Base-by-base conservation (phyloP, 1,140 invertebrate species). In the Drosophila carrolli region DNA sequence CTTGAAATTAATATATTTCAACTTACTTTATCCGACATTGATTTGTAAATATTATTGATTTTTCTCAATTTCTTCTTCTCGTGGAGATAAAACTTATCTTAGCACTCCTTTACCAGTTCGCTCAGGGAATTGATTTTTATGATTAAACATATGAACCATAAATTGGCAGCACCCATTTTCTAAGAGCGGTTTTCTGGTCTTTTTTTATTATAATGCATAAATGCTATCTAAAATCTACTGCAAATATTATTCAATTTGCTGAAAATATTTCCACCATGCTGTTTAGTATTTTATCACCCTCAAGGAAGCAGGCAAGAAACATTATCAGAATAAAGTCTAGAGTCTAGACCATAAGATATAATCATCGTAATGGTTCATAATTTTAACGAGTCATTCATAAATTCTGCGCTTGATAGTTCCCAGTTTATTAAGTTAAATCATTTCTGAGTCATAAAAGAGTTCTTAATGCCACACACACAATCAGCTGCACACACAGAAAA, bases 361-460 rank as follows among this genome's bases (percentile, higher is more conserved):
- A 43, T 37, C 23, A 23, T 16, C 16, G 6, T 19, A 70, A 70
- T 57, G 43, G 37, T 41, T 70, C 47, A 57, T 70, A 57, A 57
- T 19, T 70, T 71, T 71, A 82, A 82, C 61, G 62, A 82, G 55
- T 61, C 70, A 78, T 83, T 82, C 61, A 81, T 81, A 46, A 71
- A 37, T 57, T 62, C 53, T 50, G 54, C 38, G 61, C 47, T 60
- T 51, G 63, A 68, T 68, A 70, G 75, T 65, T 81, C n/a, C 59
- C 53, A 80, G 58, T 57, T 75, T 53, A 67, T 65, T 78, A 60
- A 66, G 58, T 78, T 60, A 56, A 77, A 78, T 78, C 68, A 78
- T 81, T 59, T 57, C 50, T 50, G 44, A 75, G 67, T 38, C 77
- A 66, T 78, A 79, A 73, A 62, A 57, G 29, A 53, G 60, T 62